Evolutionary conservation across 2,797 vertebrate genomes (phyloP).

Genomic region (Gobio occitaniae): DNA sequence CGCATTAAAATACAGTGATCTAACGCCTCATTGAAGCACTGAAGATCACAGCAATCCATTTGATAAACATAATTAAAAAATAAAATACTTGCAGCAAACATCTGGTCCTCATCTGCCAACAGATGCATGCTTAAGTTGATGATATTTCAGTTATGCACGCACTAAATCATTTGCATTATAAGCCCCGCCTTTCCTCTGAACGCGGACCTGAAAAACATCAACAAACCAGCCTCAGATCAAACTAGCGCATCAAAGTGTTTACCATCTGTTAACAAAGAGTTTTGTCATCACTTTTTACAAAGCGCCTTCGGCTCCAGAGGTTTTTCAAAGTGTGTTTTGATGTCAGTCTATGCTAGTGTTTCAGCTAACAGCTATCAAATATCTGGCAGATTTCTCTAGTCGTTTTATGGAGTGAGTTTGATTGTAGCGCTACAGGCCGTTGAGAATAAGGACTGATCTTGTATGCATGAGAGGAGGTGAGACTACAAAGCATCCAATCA

Average conservation of each 20-base stretch:
- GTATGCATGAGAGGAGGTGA: conserved; percentile 23
- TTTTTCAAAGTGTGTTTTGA: not conserved
- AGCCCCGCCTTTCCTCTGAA: not conserved
- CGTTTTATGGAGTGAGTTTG: not conserved
- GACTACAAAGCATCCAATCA: conserved; percentile 13
- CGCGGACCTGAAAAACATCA: not conserved
- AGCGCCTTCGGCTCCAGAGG: not conserved
- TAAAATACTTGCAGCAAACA: not conserved
- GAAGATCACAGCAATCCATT: not conserved
- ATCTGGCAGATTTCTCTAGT: not conserved
- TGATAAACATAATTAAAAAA: not conserved
- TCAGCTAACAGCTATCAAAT: not conserved
- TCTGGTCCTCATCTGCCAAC: conserved; percentile 1
- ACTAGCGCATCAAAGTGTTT: not conserved
- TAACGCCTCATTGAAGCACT: not conserved
- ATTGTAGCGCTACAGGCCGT: not conserved
- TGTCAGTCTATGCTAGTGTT: not conserved
- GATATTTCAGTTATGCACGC: not conserved
- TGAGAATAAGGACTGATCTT: conserved; percentile 20
- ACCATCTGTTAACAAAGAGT: conserved; percentile 14
- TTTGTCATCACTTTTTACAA: not conserved
- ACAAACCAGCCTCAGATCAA: conserved; percentile 2
- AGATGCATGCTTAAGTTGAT: not conserved
- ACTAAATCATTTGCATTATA: not conserved
- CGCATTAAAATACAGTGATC: not conserved